Percentiles rank a stretch among this genome's conserved stretches.
Evolutionary conservation across 2,888 invertebrate species (phyloP).

Genomic region (Cataglyphis rosenhaueri): DNA sequence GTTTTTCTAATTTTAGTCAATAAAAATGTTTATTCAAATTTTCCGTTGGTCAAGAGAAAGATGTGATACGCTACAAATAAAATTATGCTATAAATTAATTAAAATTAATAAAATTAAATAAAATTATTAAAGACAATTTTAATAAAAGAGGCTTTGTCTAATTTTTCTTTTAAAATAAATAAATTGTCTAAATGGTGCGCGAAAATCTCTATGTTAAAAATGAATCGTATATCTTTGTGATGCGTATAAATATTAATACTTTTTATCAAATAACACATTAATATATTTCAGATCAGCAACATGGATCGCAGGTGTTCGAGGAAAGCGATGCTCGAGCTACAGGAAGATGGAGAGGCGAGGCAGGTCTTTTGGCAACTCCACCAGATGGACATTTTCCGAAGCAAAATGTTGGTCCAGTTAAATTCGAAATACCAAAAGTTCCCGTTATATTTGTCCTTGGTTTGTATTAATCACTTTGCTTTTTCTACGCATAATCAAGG

Average conservation of each 20-base stretch:
- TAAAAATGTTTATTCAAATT: neutral
- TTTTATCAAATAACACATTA: conserved; percentile 47
- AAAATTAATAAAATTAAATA: no score
- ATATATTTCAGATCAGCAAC: conserved; percentile 89
- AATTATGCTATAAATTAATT: no score
- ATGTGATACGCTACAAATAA: neutral
- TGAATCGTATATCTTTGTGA: neutral
- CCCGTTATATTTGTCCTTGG: conserved; percentile 96
- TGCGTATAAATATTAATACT: neutral
- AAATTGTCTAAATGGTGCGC: neutral
- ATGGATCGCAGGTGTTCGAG: conserved; percentile 89
- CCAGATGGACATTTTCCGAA: conserved; percentile 91
- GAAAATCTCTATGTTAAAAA: neutral
- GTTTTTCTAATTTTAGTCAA: neutral
- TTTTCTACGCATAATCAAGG: neutral
- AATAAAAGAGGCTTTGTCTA: neutral
- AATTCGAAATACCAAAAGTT: conserved; percentile 94
- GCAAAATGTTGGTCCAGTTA: conserved; percentile 93
- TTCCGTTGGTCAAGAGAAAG: neutral
- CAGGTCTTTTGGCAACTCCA: conserved; percentile 87
- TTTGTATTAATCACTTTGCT: conserved; percentile 83
- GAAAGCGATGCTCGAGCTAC: conserved; percentile 85
- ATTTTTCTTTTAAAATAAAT: neutral
- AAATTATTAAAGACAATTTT: no score
- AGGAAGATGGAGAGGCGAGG: conserved; percentile 86